Base-by-base conservation (phyloP, 2,888 invertebrate species). In the Brenthis daphne region DNA sequence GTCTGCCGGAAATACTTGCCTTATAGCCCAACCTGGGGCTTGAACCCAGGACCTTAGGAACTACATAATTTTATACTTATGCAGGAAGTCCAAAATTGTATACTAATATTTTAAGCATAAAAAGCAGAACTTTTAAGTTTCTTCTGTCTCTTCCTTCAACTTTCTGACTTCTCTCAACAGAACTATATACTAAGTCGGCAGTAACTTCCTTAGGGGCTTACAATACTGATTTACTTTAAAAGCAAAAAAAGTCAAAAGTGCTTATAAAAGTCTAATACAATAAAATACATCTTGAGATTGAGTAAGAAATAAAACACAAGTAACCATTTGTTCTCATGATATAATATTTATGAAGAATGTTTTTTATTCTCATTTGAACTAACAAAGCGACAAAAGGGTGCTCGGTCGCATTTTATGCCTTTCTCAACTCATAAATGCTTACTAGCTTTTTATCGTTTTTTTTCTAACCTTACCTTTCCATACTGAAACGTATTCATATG, bases 401-500 rank as follows among this genome's bases (percentile, higher is more conserved):
- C 82, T 83, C 82, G 80, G 81, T 77, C 77, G 80, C 60, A 54
- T 71, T 69, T 71, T 64, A 54, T 71, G 67, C 69, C 69, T 67
- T 80, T 81, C 80, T 80, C 81, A 74, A 80, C 80, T 83, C 84
- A 82, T 87, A 86, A 88, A 87, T 85, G 86, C 84, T 86, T 84
- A 84, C 82, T 82, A 85, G 82, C 83, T 81, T 86, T 88, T 84
- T 83, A 84, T 82, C 82, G 84, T 81, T 60, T 85, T 20, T 87
- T 85, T 84, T 75, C 79, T 77, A 83, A 84, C 85, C 88, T 87
- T 85, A 88, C 82, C 75, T 75, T 76, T 77, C 78, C 77, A 84
- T 81, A 84, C 84, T 80, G 82, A 82, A 82, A 85, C 80, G 84
- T 86, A 85, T 87, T 88, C 87, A 87, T 87, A 88, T 76, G 82